Percentiles rank a stretch among this genome's conserved stretches.
These are phyloP conservation scores for Mirza zaza DNA, from an alignment of 2,113 vertebrate genomes.

Conservation along the genomic window DNA sequence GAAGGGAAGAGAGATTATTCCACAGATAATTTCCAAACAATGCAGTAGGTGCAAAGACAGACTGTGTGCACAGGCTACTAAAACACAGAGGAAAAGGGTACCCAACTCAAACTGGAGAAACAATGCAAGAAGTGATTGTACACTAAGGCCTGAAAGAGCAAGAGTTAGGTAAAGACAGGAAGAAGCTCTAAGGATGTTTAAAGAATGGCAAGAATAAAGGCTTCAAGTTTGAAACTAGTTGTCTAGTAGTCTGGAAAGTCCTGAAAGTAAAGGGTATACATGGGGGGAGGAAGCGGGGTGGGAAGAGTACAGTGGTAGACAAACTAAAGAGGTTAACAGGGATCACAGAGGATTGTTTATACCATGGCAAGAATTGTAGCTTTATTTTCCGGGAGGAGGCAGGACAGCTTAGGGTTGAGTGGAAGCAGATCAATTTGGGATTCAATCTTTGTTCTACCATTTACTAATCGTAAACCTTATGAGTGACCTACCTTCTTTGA, in stretches of 20 bases:
- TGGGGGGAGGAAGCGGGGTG: fast-evolving
- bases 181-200: neutral
- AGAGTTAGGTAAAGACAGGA: neutral
- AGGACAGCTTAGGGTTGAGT: neutral
- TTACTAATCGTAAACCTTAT: neutral
- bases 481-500: constrained; percentile 29
- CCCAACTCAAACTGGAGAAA: neutral
- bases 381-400: neutral
- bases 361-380: neutral
- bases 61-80: neutral
- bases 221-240: neutral
- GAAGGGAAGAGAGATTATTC: neutral
- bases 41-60: neutral
- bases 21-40: neutral
- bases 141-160: neutral
- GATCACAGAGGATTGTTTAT: neutral
- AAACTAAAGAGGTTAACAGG: neutral
- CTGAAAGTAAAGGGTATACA: neutral
- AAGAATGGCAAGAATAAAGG: neutral
- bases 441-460: neutral
- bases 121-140: neutral
- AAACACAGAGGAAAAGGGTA: neutral
- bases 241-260: neutral
- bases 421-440: neutral
- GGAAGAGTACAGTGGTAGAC: too few species aligned